phyloP scores from a whole-genome alignment of 2,113 vertebrate genomes.

The Corythoichthys haematopterus region DNA sequence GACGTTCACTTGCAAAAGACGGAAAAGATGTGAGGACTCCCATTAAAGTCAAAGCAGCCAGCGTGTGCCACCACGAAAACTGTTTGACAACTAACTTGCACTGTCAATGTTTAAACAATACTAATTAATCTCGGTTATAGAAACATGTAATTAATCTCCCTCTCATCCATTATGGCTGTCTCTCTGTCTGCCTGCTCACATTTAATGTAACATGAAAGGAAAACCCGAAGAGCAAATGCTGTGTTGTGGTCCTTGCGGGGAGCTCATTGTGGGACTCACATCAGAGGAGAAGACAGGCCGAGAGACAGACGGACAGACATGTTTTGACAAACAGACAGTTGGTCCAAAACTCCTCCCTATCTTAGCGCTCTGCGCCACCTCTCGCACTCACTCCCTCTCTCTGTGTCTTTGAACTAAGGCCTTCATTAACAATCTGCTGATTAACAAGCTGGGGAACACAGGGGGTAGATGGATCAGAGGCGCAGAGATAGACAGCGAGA shows the following conservation, averaged over 20 bases:
- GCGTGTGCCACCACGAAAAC: conserved; percentile 43
- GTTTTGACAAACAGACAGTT: conserved; percentile 71
- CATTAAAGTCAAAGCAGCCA: conserved; percentile 47
- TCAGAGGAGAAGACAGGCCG: conserved; percentile 46
- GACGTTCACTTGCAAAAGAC: conserved; percentile 50
- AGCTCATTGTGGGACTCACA: conserved; percentile 60
- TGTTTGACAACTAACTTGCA: conserved; percentile 56
- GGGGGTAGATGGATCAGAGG: conserved; percentile 49
- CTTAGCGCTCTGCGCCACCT: conserved; percentile 46
- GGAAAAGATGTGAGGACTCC: conserved; percentile 37
- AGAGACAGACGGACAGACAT: conserved; percentile 57
- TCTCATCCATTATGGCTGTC: conserved; percentile 51
- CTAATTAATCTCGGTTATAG: conserved; percentile 69
- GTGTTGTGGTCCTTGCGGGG: conserved; percentile 58
- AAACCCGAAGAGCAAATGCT: conserved; percentile 62
- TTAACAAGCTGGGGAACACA: conserved; percentile 62
- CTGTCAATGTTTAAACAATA: conserved; percentile 70
- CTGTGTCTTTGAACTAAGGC: conserved; percentile 63
- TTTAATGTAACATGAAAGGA: conserved; percentile 70
- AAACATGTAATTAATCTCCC: conserved; percentile 69
- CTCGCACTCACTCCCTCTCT: conserved; percentile 17
- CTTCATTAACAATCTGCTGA: conserved; percentile 72
- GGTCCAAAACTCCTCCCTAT: conserved; percentile 60
- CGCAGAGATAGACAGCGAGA: conserved; percentile 18
- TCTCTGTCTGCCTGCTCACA: conserved; percentile 49